phyloP scores from a whole-genome alignment of 2,797 vertebrate species.

The Mionectes olivaceus region DNA sequence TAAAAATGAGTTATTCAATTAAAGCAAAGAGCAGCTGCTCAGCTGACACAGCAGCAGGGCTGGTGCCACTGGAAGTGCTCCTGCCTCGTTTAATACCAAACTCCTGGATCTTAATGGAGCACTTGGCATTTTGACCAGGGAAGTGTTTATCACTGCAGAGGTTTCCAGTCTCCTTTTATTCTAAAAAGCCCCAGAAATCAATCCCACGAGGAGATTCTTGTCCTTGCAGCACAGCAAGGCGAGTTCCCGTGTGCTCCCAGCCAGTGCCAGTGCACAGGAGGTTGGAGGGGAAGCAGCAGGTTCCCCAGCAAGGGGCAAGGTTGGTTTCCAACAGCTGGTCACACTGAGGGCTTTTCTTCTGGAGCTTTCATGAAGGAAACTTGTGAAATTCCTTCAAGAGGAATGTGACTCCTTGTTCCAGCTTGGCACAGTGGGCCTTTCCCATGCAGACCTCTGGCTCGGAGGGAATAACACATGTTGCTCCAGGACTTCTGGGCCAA shows the following conservation, averaged over 20 bases:
- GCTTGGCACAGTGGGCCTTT: neutral
- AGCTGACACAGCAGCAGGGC: neutral
- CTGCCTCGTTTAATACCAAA: accelerated
- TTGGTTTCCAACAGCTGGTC: neutral
- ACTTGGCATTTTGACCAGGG: neutral
- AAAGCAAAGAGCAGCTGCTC: neutral
- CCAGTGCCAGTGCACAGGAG: neutral
- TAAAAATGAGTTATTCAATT: neutral
- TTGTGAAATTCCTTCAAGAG: neutral
- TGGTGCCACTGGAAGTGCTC: neutral
- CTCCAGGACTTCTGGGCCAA: neutral
- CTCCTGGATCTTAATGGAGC: neutral
- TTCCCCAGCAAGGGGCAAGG: neutral
- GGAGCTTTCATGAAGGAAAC: neutral
- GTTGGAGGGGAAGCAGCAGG: neutral
- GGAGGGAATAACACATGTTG: accelerated
- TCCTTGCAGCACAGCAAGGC: neutral
- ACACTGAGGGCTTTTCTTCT: neutral
- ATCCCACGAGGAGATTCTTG: neutral
- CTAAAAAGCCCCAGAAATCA: neutral
- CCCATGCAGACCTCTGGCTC: neutral
- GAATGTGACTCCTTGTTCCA: neutral
- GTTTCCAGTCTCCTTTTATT: neutral
- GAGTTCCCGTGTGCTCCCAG: neutral
- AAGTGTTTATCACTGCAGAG: neutral